These are phyloP conservation scores for Jordanella pulchra DNA, from an alignment of 2,797 vertebrate genomes.

Conservation along the genomic window DNA sequence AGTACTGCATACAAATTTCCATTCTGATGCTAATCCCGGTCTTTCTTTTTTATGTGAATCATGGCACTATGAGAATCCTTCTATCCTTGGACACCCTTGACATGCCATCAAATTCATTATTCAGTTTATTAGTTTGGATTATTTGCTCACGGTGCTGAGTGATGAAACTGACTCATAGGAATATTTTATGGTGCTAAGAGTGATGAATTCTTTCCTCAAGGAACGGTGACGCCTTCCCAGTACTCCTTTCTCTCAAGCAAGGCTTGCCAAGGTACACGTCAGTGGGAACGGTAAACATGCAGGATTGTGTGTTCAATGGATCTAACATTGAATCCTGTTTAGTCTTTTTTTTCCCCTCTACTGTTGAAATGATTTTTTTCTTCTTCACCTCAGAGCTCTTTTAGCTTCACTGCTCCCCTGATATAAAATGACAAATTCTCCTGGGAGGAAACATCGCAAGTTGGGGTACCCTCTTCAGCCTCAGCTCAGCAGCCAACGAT, in stretches of 20 bases:
- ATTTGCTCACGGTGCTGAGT: slow-evolving; percentile 45
- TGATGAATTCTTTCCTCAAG: slow-evolving; percentile 57
- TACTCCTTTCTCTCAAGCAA: slow-evolving; percentile 25
- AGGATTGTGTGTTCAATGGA: slow-evolving; percentile 9
- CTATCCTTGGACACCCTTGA: slow-evolving; percentile 31
- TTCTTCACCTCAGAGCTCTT: slow-evolving; percentile 2
- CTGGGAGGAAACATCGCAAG: slow-evolving; percentile 24
- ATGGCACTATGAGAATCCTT: neutral
- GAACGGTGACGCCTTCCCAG: slow-evolving; percentile 49
- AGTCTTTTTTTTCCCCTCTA: neutral
- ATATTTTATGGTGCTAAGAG: slow-evolving; percentile 64
- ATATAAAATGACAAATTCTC: slow-evolving; percentile 27
- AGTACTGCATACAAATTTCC: neutral
- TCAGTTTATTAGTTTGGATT: slow-evolving; percentile 47
- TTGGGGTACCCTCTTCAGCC: slow-evolving; percentile 34
- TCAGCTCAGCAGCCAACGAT: slow-evolving; percentile 36
- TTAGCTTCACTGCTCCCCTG: slow-evolving; percentile 25
- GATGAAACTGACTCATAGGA: slow-evolving; percentile 60
- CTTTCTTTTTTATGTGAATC: neutral
- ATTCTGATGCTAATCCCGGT: slow-evolving; percentile 15
- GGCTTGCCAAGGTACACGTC: slow-evolving; percentile 5
- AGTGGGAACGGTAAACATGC: slow-evolving; percentile 15
- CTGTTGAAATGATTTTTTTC: neutral
- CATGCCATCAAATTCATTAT: slow-evolving; percentile 34
- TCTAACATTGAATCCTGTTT: slow-evolving; percentile 3